A percentile compares a stretch with the other conserved stretches of the same genome.
Evolutionary conservation across 2,888 invertebrate species (phyloP).

Genomic region (Hirtodrosophila duncani): DNA sequence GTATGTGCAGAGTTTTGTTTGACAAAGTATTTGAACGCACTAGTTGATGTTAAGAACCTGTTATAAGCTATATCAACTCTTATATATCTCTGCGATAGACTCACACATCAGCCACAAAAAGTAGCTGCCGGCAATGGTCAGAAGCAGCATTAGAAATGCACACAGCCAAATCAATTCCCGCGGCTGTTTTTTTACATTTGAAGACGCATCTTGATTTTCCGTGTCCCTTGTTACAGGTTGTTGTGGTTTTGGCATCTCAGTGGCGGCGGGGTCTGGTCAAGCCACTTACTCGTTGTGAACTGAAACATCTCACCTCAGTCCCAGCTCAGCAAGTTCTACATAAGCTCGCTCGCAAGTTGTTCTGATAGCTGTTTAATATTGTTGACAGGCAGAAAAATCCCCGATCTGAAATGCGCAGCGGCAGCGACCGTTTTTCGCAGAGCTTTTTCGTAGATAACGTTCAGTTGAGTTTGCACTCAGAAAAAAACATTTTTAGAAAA

Average conservation of each 20-base stretch:
- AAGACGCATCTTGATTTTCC: not conserved
- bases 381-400: slow-evolving; percentile 41
- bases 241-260: slow-evolving; percentile 22
- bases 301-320: slow-evolving; percentile 25
- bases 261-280: slow-evolving; percentile 25
- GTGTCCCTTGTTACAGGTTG: no score
- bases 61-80: not conserved
- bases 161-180: slow-evolving; percentile 39
- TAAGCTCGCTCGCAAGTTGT: slow-evolving; percentile 22
- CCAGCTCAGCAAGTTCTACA: slow-evolving; percentile 18
- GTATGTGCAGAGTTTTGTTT: slow-evolving; percentile 41
- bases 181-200: slow-evolving; percentile 10
- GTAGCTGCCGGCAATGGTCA: slow-evolving; percentile 34
- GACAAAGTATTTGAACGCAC: not conserved
- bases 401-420: slow-evolving; percentile 38
- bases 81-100: slow-evolving; percentile 1
- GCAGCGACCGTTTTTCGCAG: slow-evolving; percentile 4
- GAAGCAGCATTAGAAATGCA: slow-evolving; percentile 38
- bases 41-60: slow-evolving; percentile 1
- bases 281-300: slow-evolving; percentile 35
- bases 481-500: no score
- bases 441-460: slow-evolving; percentile 16
- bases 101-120: slow-evolving; percentile 49
- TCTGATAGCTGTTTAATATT: slow-evolving; percentile 19
- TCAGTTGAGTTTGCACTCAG: no score